Evolutionary conservation across 2,797 vertebrate species (phyloP), one percentile per base, ranked within the genome.

Genomic region (Bucorvus abyssinicus): DNA sequence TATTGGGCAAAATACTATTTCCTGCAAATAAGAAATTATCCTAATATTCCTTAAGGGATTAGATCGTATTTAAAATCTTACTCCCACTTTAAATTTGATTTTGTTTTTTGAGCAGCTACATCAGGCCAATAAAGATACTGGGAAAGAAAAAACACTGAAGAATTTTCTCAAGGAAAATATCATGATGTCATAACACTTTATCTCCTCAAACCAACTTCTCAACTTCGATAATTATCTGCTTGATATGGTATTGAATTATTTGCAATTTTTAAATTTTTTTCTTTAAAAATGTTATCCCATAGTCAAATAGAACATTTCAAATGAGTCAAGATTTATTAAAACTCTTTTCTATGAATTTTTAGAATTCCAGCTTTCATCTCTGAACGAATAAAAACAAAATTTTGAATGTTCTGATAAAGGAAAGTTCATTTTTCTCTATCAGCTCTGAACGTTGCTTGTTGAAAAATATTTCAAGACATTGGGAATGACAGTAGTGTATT

Each of bases 381-480:
- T 69, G 40, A 93, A 34, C 13, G 49, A 88, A 55, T 44, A 14
- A 56, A 90, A 55, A 2, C 13, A 67, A 84, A 63, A 87, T 73
- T 92, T 60, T 73, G 40, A 80, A 70, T 59, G 32, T 69, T 88
- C 42, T 81, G 55, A 49, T 76, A 73, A 86, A 73, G 3, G 4
- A 32, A 93, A 84, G 50, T 81, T 73, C 24, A 40, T 76, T 91
- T 93, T 93, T 88, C 69, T 84, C 36, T 73, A 68, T 78, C 30
- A 78, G 42, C 36, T 90, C 53, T 76, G 73, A 78, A 82, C 55
- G 30, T 26, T 93, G 14, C 52, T 47, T 63, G 30, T 57, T 88
- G 83, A 94, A 93, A 96, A 78, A 84, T 91, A 44, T 56, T 84
- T 76, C 50, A 64, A 73, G 63, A 29, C 88, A 83, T 44, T 82